phyloP scores from a whole-genome alignment of 1,140 invertebrate species.

The Trichonephila clavipes region DNA sequence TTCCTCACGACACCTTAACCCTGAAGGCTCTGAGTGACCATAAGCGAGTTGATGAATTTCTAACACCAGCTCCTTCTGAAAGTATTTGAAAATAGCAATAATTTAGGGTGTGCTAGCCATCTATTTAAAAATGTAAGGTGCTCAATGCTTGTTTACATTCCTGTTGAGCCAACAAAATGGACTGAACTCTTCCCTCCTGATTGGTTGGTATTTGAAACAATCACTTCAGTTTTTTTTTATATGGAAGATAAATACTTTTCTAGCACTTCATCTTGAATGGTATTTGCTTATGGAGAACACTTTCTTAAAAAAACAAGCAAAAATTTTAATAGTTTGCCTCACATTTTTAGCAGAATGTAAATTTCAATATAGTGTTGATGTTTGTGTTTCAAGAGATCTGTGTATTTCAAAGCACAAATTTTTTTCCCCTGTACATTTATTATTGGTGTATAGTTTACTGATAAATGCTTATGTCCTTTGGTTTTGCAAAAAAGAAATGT shows the following conservation, averaged over 20 bases:
- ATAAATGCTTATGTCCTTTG: slow-evolving; percentile 15
- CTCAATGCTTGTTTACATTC: slow-evolving; percentile 76
- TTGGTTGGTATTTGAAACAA: slow-evolving; percentile 59
- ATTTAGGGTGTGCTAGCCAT: slow-evolving; percentile 62
- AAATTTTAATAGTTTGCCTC: slow-evolving; percentile 15
- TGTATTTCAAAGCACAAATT: neutral
- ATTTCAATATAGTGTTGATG: slow-evolving; percentile 18
- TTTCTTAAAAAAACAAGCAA: slow-evolving; percentile 27
- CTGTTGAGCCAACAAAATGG: slow-evolving; percentile 64
- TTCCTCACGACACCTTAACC: slow-evolving; percentile 94
- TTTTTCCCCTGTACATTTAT: slow-evolving; percentile 14
- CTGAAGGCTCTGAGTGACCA: slow-evolving; percentile 94
- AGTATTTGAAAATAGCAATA: slow-evolving; percentile 76
- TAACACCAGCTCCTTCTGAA: slow-evolving; percentile 81
- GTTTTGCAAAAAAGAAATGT: slow-evolving; percentile 12
- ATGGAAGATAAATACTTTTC: slow-evolving; percentile 56
- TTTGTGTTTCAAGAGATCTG: slow-evolving; percentile 36
- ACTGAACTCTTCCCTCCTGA: slow-evolving; percentile 58
- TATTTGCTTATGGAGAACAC: slow-evolving; percentile 20
- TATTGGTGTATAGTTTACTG: slow-evolving; percentile 24
- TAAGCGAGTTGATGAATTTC: slow-evolving; percentile 93
- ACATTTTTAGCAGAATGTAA: slow-evolving; percentile 21
- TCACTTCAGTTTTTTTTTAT: slow-evolving; percentile 50
- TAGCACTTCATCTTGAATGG: slow-evolving; percentile 39
- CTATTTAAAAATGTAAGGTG: slow-evolving; percentile 65